Evolutionary conservation across 2,888 invertebrate genomes (phyloP), one percentile per base, ranked within the genome.

Genomic region (Thymelicus sylvestris): DNA sequence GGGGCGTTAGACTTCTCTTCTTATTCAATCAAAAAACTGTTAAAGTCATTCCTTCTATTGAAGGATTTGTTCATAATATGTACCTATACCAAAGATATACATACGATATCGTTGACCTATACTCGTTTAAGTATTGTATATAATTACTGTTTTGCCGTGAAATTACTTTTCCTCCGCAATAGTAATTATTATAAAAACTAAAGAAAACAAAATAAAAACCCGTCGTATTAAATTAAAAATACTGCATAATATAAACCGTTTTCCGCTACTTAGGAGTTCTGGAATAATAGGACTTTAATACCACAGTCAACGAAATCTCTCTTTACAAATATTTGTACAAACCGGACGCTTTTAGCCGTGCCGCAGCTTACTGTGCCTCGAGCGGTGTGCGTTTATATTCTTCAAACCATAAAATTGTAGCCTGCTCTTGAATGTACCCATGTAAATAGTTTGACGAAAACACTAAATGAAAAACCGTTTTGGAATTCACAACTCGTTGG

Each of bases 291-390:
- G 57, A 57, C 57, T 57, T 38, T 38, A 13, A 13, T 55, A 24
- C 55, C 5, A 41, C 41, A 41, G 60, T 63, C 31, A 12, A 38
- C 63, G 50, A 63, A 57, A 66, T 59, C 13, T 66, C 57, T 10
- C 44, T 65, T 65, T 44, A 66, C 66, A 66, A 66, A 66, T 57
- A 66, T 66, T 66, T 66, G 66, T 6, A 41, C 60, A 10, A 8
- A 60, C 60, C 60, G 60, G 60, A 60, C 60, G 60, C 8, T 41
- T 41, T 60, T 60, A 60, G 39, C 41, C 8, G 41, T 8, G 5
- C 31, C 57, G 13, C 57, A 41, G 44, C n/a, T 13, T 15, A 10
- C 61, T 13, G 7, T 31, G 64, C 64, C 52, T 39, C 31, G 8
- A 66, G 60, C 41, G 41, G 10, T 15, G 60, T 39, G 59, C 65